Evolutionary conservation across 2,113 vertebrate species (phyloP).

Genomic region (Lepus europaeus): DNA sequence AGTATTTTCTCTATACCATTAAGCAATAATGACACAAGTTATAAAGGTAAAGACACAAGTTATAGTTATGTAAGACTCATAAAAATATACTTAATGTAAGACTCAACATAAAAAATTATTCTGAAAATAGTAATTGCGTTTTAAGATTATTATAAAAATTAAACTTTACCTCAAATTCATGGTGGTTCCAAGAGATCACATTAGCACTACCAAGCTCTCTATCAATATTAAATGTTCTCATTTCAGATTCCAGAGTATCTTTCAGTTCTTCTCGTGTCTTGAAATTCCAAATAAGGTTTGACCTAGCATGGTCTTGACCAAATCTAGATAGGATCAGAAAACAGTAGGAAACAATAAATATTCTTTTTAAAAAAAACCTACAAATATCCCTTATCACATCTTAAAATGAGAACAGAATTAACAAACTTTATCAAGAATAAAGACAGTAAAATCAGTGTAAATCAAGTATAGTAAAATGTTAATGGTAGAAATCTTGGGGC

Average conservation of each 20-base stretch:
- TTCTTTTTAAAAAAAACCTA: not conserved
- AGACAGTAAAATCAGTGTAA: slow-evolving; percentile 37
- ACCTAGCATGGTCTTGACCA: slow-evolving; percentile 95
- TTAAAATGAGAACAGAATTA: slow-evolving; percentile 34
- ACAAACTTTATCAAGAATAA: slow-evolving; percentile 36
- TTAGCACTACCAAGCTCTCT: slow-evolving; percentile 95
- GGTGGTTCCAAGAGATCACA: slow-evolving; percentile 99
- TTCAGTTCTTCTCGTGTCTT: slow-evolving; percentile 98
- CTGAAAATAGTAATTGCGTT: not conserved
- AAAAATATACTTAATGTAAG: not conserved
- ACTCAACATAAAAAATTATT: not conserved
- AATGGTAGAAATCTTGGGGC: slow-evolving; percentile 24
- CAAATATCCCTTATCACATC: not conserved
- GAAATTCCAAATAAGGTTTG: slow-evolving; percentile 99
- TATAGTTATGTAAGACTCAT: too few relatives aligned
- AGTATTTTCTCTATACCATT: slow-evolving; percentile 12
- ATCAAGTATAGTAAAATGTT: not conserved
- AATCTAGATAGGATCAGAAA: slow-evolving; percentile 89
- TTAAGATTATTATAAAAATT: slow-evolving; percentile 43
- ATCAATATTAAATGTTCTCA: slow-evolving; percentile 96
- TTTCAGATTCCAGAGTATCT: slow-evolving; percentile 96
- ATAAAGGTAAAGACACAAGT: not conserved
- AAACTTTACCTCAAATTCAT: slow-evolving; percentile 96
- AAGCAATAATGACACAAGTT: not conserved
- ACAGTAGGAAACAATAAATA: slow-evolving; percentile 43